Conservation (phyloP, 2,888 invertebrate genomes). For the Yponomeuta cagnagella region DNA sequence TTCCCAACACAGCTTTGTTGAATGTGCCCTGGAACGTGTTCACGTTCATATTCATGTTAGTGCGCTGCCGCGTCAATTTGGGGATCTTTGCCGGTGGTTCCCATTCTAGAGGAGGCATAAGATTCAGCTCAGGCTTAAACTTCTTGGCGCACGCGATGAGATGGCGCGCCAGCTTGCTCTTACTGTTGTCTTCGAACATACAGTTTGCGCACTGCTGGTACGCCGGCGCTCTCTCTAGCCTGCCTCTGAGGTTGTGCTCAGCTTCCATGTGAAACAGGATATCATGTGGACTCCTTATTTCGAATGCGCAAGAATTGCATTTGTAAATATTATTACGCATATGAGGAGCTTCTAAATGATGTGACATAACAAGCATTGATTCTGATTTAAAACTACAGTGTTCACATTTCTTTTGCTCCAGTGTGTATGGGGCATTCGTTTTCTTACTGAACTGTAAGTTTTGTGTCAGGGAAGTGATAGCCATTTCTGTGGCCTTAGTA, state of each 20-base stretch:
- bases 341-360: constrained; percentile 94
- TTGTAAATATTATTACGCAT: constrained; percentile 91
- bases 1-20: constrained; percentile 68
- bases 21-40: constrained; percentile 66
- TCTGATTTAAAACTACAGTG: constrained; percentile 95
- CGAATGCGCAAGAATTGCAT: constrained; percentile 91
- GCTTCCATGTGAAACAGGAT: constrained; percentile 96
- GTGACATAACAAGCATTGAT: constrained; percentile 89
- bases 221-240: constrained; percentile 90
- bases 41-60: constrained; percentile 55
- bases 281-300: constrained; percentile 91
- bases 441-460: constrained; percentile 92
- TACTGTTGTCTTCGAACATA: constrained; percentile 95
- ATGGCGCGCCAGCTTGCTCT: constrained; percentile 93
- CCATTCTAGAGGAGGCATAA: constrained; percentile 92
- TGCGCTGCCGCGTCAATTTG: constrained; percentile 70
- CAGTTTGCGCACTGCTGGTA: constrained; percentile 97
- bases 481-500: constrained; percentile 84
- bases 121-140: constrained; percentile 91
- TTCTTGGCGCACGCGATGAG: constrained; percentile 92
- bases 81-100: constrained; percentile 97
- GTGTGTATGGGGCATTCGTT: constrained; percentile 88
- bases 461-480: constrained; percentile 89
- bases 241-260: constrained; percentile 91
- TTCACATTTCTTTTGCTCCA: constrained; percentile 88